Evolutionary conservation across 2,113 vertebrate genomes (phyloP).

Genomic region (Lampris incognitus): DNA sequence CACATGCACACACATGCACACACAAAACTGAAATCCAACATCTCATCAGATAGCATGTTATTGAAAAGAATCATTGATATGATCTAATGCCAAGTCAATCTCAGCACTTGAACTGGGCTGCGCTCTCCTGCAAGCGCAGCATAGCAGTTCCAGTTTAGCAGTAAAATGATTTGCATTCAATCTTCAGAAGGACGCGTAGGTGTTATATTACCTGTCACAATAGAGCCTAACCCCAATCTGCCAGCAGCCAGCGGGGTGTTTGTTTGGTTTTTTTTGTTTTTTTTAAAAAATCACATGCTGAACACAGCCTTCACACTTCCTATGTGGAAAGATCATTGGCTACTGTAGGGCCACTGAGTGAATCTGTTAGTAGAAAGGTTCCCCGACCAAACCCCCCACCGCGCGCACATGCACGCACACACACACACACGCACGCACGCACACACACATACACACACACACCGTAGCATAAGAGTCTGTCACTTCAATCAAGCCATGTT

Average conservation of each 20-base stretch:
- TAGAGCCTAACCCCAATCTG: slow-evolving; percentile 61
- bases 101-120: slow-evolving; percentile 41
- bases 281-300: slow-evolving; percentile 5
- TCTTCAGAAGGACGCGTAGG: slow-evolving; percentile 53
- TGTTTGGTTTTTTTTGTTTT: background rate
- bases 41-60: slow-evolving; percentile 32
- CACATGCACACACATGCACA: background rate
- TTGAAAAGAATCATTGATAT: slow-evolving; percentile 36
- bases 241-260: slow-evolving; percentile 40
- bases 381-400: background rate
- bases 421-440: too few species aligned
- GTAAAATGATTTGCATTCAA: slow-evolving; percentile 69
- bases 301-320: background rate
- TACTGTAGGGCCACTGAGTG: slow-evolving; percentile 5
- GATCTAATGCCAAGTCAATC: slow-evolving; percentile 49
- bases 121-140: slow-evolving; percentile 22
- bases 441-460: too few species aligned
- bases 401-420: background rate
- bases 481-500: slow-evolving; percentile 16
- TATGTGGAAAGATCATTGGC: background rate
- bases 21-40: background rate
- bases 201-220: slow-evolving; percentile 68
- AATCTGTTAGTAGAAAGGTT: slow-evolving; percentile 10
- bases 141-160: slow-evolving; percentile 32
- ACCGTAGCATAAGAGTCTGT: slow-evolving; percentile 3